These are phyloP conservation scores for Poeciliopsis turrubarensis DNA, from an alignment of 2,113 vertebrate species.

Conservation along the genomic window DNA sequence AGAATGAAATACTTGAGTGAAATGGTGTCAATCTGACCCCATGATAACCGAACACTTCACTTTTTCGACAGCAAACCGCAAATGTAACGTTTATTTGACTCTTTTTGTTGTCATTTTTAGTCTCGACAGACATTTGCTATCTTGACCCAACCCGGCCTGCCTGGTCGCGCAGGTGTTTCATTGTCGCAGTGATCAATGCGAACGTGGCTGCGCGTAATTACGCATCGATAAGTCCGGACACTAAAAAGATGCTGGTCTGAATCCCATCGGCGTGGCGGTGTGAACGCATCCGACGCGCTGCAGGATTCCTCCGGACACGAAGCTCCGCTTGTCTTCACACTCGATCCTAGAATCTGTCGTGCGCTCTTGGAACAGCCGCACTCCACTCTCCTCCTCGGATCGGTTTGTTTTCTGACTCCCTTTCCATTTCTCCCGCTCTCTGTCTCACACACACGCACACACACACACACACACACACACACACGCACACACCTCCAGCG, in stretches of 20 bases:
- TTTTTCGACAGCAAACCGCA: not conserved
- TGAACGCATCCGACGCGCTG: conserved; percentile 8
- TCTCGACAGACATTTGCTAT: not conserved
- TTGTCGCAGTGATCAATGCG: not conserved
- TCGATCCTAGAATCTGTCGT: not conserved
- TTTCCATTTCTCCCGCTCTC: conserved; percentile 16
- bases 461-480: conserved; percentile 25
- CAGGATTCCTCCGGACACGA: not conserved
- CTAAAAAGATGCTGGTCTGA: conserved; percentile 11
- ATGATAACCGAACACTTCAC: too few species aligned
- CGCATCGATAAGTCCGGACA: conserved; percentile 40
- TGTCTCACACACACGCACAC: conserved; percentile 25
- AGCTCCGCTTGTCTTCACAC: too few species aligned
- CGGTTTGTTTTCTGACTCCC: not conserved
- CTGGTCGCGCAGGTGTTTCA: not conserved
- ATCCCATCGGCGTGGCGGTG: not conserved
- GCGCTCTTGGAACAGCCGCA: conserved; percentile 10
- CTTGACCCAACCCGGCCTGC: not conserved
- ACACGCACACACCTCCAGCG: conserved; percentile 22
- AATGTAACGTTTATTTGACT: not conserved
- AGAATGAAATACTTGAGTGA: too few species aligned
- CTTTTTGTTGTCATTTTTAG: not conserved
- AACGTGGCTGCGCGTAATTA: conserved; percentile 58
- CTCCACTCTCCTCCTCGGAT: not conserved
- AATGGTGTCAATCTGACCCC: too few species aligned